phyloP scores from a whole-genome alignment of 2,888 invertebrate species.

The Falcaria lacertinaria region DNA sequence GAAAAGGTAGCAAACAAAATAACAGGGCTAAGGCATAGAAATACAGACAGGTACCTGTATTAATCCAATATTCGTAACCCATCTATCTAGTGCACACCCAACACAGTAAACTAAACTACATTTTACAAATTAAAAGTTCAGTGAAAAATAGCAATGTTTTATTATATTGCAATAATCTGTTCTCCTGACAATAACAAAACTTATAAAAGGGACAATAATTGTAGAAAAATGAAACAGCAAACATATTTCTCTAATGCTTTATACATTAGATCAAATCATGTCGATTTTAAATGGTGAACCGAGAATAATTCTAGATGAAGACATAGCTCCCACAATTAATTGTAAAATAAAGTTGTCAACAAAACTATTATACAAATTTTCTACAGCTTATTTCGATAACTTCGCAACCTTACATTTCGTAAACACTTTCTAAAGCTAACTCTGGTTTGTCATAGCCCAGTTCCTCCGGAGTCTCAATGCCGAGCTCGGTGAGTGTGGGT shows the following conservation, averaged over 20 bases:
- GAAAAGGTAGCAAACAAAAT: too few relatives aligned
- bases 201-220: not conserved
- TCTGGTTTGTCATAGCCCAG: constrained; percentile 98
- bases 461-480: constrained; percentile 96
- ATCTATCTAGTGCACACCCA: too few relatives aligned
- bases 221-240: constrained; percentile 43
- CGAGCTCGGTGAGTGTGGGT: constrained; percentile 95
- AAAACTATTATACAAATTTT: constrained; percentile 71
- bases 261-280: constrained; percentile 55
- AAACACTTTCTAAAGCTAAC: constrained; percentile 88
- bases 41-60: too few relatives aligned
- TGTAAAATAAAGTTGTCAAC: constrained; percentile 57
- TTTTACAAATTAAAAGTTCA: constrained; percentile 1
- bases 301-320: constrained; percentile 42
- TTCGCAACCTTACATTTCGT: constrained; percentile 78
- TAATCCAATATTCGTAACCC: too few relatives aligned
- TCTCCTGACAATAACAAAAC: constrained; percentile 4
- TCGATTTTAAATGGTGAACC: constrained; percentile 42
- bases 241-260: constrained; percentile 46
- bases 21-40: too few relatives aligned
- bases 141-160: not conserved
- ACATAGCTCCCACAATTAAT: constrained; percentile 44
- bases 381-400: constrained; percentile 57
- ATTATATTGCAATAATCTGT: constrained; percentile 4
- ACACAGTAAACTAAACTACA: too few relatives aligned